Conservation (phyloP, 2,797 vertebrate species). For the Hoplostethus mediterraneus region DNA sequence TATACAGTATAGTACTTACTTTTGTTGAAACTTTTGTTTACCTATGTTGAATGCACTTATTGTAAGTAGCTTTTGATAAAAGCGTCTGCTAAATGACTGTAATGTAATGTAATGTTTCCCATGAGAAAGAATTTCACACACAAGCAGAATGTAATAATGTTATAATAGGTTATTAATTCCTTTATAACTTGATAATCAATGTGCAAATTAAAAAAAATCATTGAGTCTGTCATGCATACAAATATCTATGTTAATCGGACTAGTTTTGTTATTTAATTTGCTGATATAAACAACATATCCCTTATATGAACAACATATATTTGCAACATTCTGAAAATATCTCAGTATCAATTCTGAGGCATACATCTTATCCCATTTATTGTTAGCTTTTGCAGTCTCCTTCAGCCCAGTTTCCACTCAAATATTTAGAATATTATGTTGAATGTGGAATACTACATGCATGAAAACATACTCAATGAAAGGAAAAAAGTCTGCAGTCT, state of each 20-base stretch:
- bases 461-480: background rate
- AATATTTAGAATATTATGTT: background rate
- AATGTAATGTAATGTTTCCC: no score
- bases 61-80: no score
- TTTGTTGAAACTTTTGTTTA: no score
- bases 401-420: background rate
- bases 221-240: no score
- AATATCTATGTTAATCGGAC: no score
- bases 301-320: no score
- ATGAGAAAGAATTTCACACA: background rate
- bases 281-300: no score
- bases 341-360: background rate
- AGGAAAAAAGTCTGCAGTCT: slow-evolving; percentile 46
- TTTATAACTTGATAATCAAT: background rate
- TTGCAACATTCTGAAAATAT: no score
- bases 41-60: no score
- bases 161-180: background rate
- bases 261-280: no score
- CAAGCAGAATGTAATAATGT: background rate
- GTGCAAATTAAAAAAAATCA: no score
- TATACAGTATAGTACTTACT: background rate
- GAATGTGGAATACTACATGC: background rate
- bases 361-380: background rate
- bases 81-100: no score
- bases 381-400: background rate